A percentile compares a stretch with the other conserved stretches of the same genome.
These are phyloP conservation scores for Trypoxylon attenuatum DNA, from an alignment of 2,888 invertebrate species.

Conservation along the genomic window DNA sequence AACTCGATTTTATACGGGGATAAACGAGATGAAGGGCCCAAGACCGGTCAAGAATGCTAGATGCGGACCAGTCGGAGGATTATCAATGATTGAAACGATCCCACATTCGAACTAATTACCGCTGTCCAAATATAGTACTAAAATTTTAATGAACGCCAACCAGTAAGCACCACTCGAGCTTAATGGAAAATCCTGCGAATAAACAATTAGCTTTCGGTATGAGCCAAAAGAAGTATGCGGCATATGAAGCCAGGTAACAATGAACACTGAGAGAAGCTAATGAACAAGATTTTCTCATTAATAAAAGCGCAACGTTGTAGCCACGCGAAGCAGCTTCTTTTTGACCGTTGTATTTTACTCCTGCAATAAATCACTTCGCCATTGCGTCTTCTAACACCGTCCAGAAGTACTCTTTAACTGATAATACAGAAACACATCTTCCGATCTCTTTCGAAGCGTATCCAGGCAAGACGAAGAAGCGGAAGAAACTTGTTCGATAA, in stretches of 20 bases:
- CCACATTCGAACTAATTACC: not conserved
- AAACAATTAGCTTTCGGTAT: not conserved
- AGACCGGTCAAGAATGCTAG: constrained; percentile 1
- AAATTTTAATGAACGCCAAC: not conserved
- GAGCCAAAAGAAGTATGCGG: not conserved
- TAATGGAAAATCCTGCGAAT: not conserved
- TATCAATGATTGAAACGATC: not conserved
- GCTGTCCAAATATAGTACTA: not conserved
- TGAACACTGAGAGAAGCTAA: not conserved
- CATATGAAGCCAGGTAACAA: not conserved
- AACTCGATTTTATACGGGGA: constrained; percentile 11
- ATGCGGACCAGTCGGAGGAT: not conserved
- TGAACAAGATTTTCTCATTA: not conserved
- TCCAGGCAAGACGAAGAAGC: not conserved
- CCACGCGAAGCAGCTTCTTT: not conserved
- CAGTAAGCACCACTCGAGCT: not conserved
- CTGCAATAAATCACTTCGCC: not conserved
- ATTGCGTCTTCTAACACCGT: not conserved
- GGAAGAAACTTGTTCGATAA: not conserved
- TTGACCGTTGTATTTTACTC: not conserved
- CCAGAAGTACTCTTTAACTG: not conserved
- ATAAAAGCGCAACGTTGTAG: not conserved
- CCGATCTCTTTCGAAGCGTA: not conserved
- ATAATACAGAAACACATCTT: not conserved
- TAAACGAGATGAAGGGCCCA: not conserved